Conservation (phyloP, 2,113 vertebrate species). For the Toxostoma redivivum region DNA sequence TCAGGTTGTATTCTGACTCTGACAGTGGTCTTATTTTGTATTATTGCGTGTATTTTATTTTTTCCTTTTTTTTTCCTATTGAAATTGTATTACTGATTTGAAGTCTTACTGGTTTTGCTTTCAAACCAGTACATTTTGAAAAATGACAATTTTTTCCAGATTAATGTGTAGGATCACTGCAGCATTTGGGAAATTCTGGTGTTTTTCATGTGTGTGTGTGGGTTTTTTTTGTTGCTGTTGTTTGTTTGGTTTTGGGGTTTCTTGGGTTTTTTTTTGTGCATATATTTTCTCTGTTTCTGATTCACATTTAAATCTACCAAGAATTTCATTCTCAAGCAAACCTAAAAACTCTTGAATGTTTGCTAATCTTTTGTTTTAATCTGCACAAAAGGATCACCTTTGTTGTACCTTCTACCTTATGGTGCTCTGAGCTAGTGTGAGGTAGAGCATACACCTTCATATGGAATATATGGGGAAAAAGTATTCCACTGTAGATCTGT, state of each 20-base stretch:
- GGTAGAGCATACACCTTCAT: accelerated
- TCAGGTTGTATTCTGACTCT: too few species aligned
- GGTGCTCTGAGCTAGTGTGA: not conserved
- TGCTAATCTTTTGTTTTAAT: not conserved
- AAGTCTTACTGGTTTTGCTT: too few species aligned
- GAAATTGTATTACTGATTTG: too few species aligned
- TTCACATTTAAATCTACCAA: not conserved
- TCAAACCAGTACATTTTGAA: too few species aligned
- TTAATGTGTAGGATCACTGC: not conserved
- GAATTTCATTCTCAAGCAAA: not conserved
- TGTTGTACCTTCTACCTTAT: not conserved
- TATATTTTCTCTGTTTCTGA: not conserved
- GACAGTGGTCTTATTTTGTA: too few species aligned
- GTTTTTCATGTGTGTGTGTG: too few species aligned
- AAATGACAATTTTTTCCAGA: not conserved
- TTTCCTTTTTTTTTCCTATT: too few species aligned
- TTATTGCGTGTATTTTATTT: too few species aligned
- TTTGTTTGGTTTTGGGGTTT: not conserved
- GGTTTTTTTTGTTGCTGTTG: not conserved
- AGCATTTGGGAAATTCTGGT: not conserved
- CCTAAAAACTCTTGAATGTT: not conserved
- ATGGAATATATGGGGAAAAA: not conserved
- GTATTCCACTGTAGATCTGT: not conserved
- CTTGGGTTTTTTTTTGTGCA: not conserved
- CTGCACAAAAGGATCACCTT: not conserved